phyloP scores from a whole-genome alignment of 35 echinoderm and acorn worm species.

The Heliocidaris erythrogramma region DNA sequence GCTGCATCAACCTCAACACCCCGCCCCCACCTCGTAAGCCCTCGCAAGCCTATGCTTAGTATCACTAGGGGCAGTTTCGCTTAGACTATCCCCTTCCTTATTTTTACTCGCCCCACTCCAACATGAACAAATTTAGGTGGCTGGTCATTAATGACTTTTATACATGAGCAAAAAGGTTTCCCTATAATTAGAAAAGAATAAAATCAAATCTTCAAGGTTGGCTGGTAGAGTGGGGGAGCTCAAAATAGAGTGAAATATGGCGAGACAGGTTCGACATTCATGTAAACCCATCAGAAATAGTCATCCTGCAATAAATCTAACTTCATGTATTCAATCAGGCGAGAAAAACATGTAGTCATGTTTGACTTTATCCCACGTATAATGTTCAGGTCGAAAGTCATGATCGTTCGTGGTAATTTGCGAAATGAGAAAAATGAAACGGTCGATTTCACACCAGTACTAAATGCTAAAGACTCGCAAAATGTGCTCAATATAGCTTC shows the following conservation, averaged over 20 bases:
- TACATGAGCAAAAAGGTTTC: too few species aligned
- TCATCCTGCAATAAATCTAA: neutral
- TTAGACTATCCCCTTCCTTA: too few species aligned
- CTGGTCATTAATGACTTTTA: too few species aligned
- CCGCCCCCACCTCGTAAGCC: too few species aligned
- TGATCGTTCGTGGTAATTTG: constrained; percentile 10
- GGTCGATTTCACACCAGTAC: neutral
- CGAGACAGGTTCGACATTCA: neutral
- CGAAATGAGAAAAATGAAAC: constrained; percentile 5
- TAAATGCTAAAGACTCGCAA: neutral
- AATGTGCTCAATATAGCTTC: neutral
- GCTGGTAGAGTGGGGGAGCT: neutral
- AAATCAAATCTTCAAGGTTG: too few species aligned
- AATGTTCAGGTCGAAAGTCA: constrained; percentile 1
- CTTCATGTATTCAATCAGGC: neutral
- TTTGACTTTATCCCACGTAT: neutral
- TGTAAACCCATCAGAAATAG: neutral
- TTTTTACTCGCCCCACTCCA: too few species aligned
- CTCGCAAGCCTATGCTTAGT: too few species aligned
- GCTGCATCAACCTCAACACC: too few species aligned
- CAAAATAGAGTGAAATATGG: neutral
- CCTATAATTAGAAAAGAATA: too few species aligned
- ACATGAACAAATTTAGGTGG: too few species aligned
- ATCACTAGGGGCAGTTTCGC: too few species aligned
- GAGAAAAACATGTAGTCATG: neutral